A percentile compares a stretch with the other conserved stretches of the same genome.
These are phyloP conservation scores for Brenthis hecate DNA, from an alignment of 2,888 invertebrate genomes.

Conservation along the genomic window DNA sequence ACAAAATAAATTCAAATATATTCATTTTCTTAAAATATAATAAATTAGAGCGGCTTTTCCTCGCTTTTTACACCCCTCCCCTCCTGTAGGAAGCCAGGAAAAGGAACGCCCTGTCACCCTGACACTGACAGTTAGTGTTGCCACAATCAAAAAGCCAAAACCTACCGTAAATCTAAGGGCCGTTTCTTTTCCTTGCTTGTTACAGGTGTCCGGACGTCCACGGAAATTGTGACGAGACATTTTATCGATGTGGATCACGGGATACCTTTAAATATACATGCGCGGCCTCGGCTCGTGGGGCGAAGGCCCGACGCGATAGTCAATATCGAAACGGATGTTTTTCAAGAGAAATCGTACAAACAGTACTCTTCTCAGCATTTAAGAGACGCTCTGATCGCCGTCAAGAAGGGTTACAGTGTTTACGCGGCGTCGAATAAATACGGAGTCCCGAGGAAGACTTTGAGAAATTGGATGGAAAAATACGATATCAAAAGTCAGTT, in stretches of 20 bases:
- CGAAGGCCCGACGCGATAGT: conserved; percentile 72
- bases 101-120: conserved; percentile 65
- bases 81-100: conserved; percentile 78
- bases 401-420: conserved; percentile 79
- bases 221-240: conserved; percentile 76
- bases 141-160: conserved; percentile 35
- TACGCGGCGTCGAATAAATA: conserved; percentile 81
- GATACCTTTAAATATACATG: conserved; percentile 72
- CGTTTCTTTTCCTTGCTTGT: conserved; percentile 76
- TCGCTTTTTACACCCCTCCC: conserved; percentile 67
- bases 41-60: conserved; percentile 69
- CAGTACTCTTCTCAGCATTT: conserved; percentile 79
- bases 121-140: conserved; percentile 43
- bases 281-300: conserved; percentile 71
- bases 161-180: conserved; percentile 56
- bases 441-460: conserved; percentile 80
- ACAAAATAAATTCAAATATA: neutral
- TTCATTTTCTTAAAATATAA: neutral
- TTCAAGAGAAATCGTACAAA: conserved; percentile 78
- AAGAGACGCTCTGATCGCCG: conserved; percentile 74
- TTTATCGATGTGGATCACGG: conserved; percentile 77
- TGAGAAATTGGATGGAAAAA: conserved; percentile 83
- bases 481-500: conserved; percentile 81
- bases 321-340: conserved; percentile 76
- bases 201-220: conserved; percentile 76